Evolutionary conservation across 2,888 invertebrate genomes (phyloP), one percentile per base, ranked within the genome.

Genomic region (Piscicola geometra): DNA sequence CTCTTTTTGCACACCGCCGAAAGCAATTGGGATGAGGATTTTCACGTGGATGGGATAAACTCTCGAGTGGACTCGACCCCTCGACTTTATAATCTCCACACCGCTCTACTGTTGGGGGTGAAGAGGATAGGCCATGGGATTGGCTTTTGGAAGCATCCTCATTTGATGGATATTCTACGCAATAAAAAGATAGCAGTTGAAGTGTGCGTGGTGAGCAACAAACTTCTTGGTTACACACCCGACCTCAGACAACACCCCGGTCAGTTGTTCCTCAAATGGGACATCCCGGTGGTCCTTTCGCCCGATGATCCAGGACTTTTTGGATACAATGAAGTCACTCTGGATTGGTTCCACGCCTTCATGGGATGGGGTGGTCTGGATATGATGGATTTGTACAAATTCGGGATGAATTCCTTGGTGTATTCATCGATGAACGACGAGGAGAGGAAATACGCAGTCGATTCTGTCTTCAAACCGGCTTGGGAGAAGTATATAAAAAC

Each of bases 261-360:
- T 25, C 71, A 79, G 18, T 64, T 70, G 66, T 79, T 79, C 67
- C 70, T 77, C 74, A 72, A 79, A 21, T n/a, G 3, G n/a, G 81
- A 80, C 18, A 75, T 80, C n/a, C 78, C 79, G 18, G 76, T 81
- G n/a, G 77, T 81, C 2, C 71, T 81, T 30, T 78, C 78, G 30
- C 60, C 80, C 21, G 81, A 81, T 66, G 81, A 81, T 69, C 80
- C 81, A 15, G 81, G 81, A 15, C 79, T 75, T 41, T 80, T 81
- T 75, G 81, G 81, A 12, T 79, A 78, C 71, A 78, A 81, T 56
- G 75, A 80, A 64, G 78, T 81, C 52, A 80, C 78, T n/a, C 73
- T 81, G 0, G 81, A 81, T 68, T 81, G 78, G 79, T 81, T 80
- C 76, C 71, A 77, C 28, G 79, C 77, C 3, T 80, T 76, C 71